These are phyloP conservation scores for Lordiphosa mommai DNA, from an alignment of 1,140 invertebrate species.

Conservation along the genomic window DNA sequence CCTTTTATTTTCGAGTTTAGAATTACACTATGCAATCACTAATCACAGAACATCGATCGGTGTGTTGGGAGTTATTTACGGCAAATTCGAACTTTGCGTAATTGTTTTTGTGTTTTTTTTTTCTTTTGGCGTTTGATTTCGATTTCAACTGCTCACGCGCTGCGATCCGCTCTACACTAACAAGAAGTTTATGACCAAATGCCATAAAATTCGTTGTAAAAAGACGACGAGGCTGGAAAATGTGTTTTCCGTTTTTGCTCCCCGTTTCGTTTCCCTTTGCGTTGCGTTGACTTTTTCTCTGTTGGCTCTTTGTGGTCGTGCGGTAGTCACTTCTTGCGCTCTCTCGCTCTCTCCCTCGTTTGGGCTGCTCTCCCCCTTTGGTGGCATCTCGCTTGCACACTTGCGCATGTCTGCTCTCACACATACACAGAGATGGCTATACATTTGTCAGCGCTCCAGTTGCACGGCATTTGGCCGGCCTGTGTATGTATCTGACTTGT, in stretches of 20 bases:
- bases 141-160: slow-evolving; percentile 44
- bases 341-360: slow-evolving; percentile 8
- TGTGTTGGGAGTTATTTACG: no score
- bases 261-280: slow-evolving; percentile 7
- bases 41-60: no score
- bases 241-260: slow-evolving; percentile 65
- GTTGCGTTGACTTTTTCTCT: slow-evolving; percentile 33
- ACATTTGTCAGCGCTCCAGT: not conserved
- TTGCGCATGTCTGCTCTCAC: slow-evolving; percentile 33
- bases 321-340: slow-evolving; percentile 16
- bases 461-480: slow-evolving; percentile 13
- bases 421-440: slow-evolving; percentile 4
- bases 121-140: slow-evolving; percentile 14
- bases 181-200: slow-evolving; percentile 80
- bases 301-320: slow-evolving; percentile 44
- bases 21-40: no score
- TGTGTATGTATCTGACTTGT: slow-evolving; percentile 51
- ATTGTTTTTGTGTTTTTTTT: slow-evolving; percentile 17
- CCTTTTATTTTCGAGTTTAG: not conserved
- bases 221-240: slow-evolving; percentile 79
- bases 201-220: slow-evolving; percentile 79
- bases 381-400: slow-evolving; percentile 32
- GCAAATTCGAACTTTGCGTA: not conserved
- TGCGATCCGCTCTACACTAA: slow-evolving; percentile 78
- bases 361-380: not conserved